Base-by-base conservation (phyloP, 2,797 vertebrate species). In the Sebastes baramenuke region DNA sequence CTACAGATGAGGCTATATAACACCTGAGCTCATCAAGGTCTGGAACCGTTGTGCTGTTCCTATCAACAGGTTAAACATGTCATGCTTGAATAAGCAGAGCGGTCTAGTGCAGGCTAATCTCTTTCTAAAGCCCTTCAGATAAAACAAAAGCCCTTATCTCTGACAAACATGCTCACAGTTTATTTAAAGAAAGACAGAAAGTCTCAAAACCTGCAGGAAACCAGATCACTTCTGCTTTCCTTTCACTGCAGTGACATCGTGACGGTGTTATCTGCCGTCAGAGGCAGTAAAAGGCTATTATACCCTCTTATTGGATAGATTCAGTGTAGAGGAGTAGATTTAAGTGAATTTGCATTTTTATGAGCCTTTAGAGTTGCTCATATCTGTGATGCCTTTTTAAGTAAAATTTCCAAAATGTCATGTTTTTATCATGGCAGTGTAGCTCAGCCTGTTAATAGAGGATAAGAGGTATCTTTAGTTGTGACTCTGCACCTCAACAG, bases 191-290 rank as follows among this genome's bases (percentile, higher is more conserved):
- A 20, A 30, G 8, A 6, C 3, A 32, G 67, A 29, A 71, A 67
- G 49, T 60, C 61, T 34, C 16, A 61, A 61, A 80, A 82, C 74
- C 66, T 84, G 59, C 75, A 77, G 68, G n/a, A 86, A 84, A 49
- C 30, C 42, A 80, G 36, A 58, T 60, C 49, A 87, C 89, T 91
- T 93, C 93, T 92, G 81, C 79, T 93, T 93, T 90, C 46, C 1
- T 5, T 8, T 3, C 12, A 34, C 61, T 59, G 10, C 30, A 6
- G 11, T 52, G 32, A 42, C 3, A 4, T 27, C 0, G 1, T 8
- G 30, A 24, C 18, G 20, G 20, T 13, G 56, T 56, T 22, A 72
- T 74, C 60, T 81, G 20, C 32, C 12, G 6, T 7, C 7, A 60
- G 20, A 59, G 36, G 56, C 46, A 36, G 46, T 11, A 42, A 36